Evolutionary conservation across 2,797 vertebrate genomes (phyloP), one percentile per base, ranked within the genome.

Genomic region (Phataginus tricuspis): DNA sequence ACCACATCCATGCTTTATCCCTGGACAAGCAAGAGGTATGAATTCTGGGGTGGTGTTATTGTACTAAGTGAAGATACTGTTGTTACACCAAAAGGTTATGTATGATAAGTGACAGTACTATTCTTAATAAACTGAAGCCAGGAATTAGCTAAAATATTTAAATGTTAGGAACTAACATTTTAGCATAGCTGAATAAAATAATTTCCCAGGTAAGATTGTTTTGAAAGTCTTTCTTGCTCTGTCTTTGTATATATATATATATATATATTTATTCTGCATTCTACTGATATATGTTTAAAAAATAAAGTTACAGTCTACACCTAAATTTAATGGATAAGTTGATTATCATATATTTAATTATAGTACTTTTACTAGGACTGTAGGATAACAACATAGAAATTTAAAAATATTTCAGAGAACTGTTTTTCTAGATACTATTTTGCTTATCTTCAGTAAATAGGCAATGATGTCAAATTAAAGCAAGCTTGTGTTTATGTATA

Each of bases 321-420:
- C 23, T 91, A 96, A 95, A 90, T 86, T 93, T 97, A 93, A 91
- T 86, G 53, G 49, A 91, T 63, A 91, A 89, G 51, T 49, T 94
- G 49, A 78, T 91, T 93, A 53, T 27, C 66, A 95, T 49, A 45
- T 31, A 87, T 66, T 93, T 87, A 92, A 91, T 84, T 90, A 85
- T 59, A 90, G 72, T 75, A 69, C 18, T 49, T 74, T 31, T 82
- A 91, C 55, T 75, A 86, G 59, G 69, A 83, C 55, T 90, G 86
- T 53, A 23, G 91, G 89, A 90, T 12, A 49, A 95, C 64, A 95
- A 77, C 72, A 89, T 7, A 86, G 34, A 79, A 45, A 1, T 64
- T 45, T 84, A 86, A 90, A 82, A 90, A 61, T 86, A 80, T 80
- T 91, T 88, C 61, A 79, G 59, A 95, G 66, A 90, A 69, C 53